These are phyloP conservation scores for Podarcis raffonei DNA, from an alignment of 2,113 vertebrate genomes.

Conservation along the genomic window DNA sequence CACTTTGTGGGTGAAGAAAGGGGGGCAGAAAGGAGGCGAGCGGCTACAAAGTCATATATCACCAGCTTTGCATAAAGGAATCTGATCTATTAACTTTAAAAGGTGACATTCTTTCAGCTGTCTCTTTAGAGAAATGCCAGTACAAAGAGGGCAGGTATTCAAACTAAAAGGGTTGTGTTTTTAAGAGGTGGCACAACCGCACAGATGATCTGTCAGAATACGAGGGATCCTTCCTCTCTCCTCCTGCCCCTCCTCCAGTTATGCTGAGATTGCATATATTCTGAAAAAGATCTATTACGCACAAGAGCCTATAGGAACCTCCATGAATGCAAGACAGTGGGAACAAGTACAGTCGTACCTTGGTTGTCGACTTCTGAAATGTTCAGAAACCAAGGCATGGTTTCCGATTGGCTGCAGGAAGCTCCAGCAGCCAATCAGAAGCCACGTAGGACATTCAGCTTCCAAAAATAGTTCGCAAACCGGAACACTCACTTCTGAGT, in stretches of 20 bases:
- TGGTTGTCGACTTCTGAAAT: too few species aligned
- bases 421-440: too few species aligned
- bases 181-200: constrained; percentile 17
- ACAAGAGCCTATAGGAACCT: neutral
- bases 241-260: neutral
- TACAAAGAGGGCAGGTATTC: constrained; percentile 42
- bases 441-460: too few species aligned
- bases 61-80: constrained; percentile 53
- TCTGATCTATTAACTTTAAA: constrained; percentile 48
- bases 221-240: neutral
- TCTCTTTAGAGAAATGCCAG: constrained; percentile 42
- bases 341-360: neutral
- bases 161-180: constrained; percentile 34
- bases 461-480: too few species aligned
- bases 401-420: too few species aligned
- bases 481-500: too few species aligned
- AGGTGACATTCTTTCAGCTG: constrained; percentile 56
- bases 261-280: neutral
- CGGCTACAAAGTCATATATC: constrained; percentile 18
- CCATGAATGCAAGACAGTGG: neutral
- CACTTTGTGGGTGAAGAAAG: constrained; percentile 44
- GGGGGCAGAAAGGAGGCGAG: constrained; percentile 41
- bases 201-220: constrained; percentile 20
- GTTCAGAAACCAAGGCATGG: too few species aligned
- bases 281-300: neutral